Evolutionary conservation across 2,888 invertebrate genomes (phyloP).

Genomic region (Drosophila flavopinicola): DNA sequence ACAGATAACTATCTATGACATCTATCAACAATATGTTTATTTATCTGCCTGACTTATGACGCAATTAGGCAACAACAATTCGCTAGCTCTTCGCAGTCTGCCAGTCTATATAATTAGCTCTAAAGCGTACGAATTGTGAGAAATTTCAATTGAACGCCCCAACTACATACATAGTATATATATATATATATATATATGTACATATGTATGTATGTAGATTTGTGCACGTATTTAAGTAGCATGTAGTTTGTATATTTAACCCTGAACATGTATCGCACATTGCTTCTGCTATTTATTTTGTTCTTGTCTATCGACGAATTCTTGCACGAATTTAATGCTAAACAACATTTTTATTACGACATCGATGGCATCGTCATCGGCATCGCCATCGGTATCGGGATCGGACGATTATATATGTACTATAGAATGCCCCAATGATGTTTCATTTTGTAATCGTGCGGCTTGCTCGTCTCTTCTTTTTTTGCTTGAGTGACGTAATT

Average conservation of each 20-base stretch:
- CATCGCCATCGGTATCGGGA: slow-evolving; percentile 28
- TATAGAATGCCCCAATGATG: slow-evolving; percentile 59
- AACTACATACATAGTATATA: slow-evolving; percentile 15
- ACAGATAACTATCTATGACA: slow-evolving; percentile 66
- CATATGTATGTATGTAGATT: slow-evolving; percentile 7
- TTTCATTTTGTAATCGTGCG: slow-evolving; percentile 47
- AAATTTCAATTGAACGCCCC: slow-evolving; percentile 34
- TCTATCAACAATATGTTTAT: slow-evolving; percentile 39
- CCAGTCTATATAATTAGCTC: slow-evolving; percentile 62
- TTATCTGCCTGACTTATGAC: slow-evolving; percentile 58
- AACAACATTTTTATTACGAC: slow-evolving; percentile 72
- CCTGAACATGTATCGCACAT: slow-evolving; percentile 63
- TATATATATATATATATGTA: slow-evolving; percentile 1
- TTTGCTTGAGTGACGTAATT: slow-evolving; percentile 60
- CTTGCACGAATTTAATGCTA: slow-evolving; percentile 60
- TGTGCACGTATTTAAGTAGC: background rate
- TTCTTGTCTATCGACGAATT: slow-evolving; percentile 50
- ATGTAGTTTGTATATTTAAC: slow-evolving; percentile 65
- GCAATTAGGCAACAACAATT: slow-evolving; percentile 61
- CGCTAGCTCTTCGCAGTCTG: slow-evolving; percentile 43
- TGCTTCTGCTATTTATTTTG: slow-evolving; percentile 28
- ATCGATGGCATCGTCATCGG: slow-evolving; percentile 43
- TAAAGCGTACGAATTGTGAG: slow-evolving; percentile 27
- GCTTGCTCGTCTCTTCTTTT: slow-evolving; percentile 22
- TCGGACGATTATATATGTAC: slow-evolving; percentile 46